Percentiles rank a stretch among this genome's conserved stretches.
Evolutionary conservation across 1,140 invertebrate species (phyloP).

Genomic region (Saccostrea cuccullata): DNA sequence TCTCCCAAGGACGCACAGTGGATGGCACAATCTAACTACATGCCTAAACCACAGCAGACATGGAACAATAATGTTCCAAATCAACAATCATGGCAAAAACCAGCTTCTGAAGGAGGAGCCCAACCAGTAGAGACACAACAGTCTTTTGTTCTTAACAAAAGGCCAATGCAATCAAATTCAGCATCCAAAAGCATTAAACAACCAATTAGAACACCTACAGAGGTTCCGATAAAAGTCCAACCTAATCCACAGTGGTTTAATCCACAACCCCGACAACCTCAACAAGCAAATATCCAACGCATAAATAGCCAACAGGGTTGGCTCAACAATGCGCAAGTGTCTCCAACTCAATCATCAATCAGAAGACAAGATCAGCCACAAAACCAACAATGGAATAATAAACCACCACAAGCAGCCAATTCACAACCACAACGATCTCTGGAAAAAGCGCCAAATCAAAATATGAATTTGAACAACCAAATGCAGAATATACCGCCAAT

Average conservation of each 20-base stretch:
- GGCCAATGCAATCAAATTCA: background rate
- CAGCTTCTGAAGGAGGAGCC: background rate
- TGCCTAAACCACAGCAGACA: background rate
- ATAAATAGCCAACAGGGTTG: background rate
- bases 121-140: background rate
- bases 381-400: background rate
- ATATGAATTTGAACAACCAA: background rate
- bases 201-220: background rate
- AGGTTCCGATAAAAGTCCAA: background rate
- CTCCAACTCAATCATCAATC: background rate
- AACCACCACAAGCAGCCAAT: background rate
- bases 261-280: background rate
- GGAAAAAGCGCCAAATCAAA: background rate
- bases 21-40: background rate
- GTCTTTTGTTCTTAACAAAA: background rate
- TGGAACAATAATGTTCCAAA: background rate
- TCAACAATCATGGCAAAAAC: background rate
- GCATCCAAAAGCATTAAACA: background rate
- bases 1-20: background rate
- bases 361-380: background rate
- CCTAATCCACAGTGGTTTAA: constrained; percentile 7
- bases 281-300: background rate
- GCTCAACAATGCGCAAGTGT: background rate
- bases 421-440: background rate
- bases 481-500: background rate